Percentiles rank a stretch among this genome's conserved stretches.
Conservation (phyloP, 1,140 invertebrate species). For the Caerostris darwini region DNA sequence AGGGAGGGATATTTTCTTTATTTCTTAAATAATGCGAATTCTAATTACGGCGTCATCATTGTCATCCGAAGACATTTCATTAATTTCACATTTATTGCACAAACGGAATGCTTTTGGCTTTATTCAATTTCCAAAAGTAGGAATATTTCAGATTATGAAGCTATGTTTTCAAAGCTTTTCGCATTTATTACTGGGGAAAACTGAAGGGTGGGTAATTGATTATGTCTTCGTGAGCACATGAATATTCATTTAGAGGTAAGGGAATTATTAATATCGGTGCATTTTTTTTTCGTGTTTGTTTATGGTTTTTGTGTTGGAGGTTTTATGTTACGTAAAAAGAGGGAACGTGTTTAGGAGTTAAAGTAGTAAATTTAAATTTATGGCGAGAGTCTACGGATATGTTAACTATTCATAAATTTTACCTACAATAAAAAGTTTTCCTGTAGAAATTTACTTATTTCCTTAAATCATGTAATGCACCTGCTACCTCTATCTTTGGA, state of each 20-base stretch:
- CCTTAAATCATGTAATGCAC: too few species aligned
- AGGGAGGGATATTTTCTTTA: background rate
- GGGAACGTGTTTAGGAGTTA: background rate
- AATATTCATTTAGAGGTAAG: background rate
- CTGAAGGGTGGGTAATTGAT: background rate
- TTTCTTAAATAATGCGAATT: slow-evolving; percentile 7
- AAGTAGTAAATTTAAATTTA: background rate
- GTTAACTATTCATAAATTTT: background rate
- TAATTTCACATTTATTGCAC: slow-evolving; percentile 33
- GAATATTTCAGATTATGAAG: background rate
- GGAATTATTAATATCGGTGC: background rate
- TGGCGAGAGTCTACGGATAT: background rate
- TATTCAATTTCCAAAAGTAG: background rate
- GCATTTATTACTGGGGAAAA: background rate
- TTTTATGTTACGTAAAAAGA: background rate
- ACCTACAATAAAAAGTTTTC: too few species aligned
- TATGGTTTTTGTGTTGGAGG: background rate
- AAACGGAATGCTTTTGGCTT: slow-evolving; percentile 2
- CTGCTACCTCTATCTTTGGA: too few species aligned
- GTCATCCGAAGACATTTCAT: background rate
- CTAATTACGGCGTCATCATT: background rate
- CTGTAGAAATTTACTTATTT: too few species aligned
- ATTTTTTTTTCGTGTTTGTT: background rate
- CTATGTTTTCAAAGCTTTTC: background rate
- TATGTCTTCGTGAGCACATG: background rate